A percentile compares a stretch with the other conserved stretches of the same genome.
Evolutionary conservation across 2,113 vertebrate species (phyloP).

Genomic region (Anguilla rostrata): DNA sequence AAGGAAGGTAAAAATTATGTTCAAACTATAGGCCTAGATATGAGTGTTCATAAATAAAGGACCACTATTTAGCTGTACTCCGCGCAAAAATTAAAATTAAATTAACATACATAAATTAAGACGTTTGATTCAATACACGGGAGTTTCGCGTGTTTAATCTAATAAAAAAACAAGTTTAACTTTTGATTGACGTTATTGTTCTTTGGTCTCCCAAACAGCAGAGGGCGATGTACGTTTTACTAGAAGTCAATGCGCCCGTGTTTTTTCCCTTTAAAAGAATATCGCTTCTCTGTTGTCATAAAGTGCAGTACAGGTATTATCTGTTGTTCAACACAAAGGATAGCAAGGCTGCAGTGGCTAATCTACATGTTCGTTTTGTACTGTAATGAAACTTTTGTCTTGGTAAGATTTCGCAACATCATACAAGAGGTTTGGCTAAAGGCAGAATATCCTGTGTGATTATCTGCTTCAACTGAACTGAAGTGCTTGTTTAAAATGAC

Average conservation of each 20-base stretch:
- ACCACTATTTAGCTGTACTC: too few species aligned
- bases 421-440: neutral
- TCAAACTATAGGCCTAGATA: too few species aligned
- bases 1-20: too few species aligned
- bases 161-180: neutral
- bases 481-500: neutral
- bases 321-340: constrained; percentile 22
- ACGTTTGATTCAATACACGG: too few species aligned
- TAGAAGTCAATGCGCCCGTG: neutral
- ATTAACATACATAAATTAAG: too few species aligned
- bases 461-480: neutral
- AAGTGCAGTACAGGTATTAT: neutral
- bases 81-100: too few species aligned
- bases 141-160: neutral
- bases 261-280: constrained; percentile 26
- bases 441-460: neutral
- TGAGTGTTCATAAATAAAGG: too few species aligned
- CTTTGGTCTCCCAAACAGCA: constrained; percentile 13
- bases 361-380: neutral
- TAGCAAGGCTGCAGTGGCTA: neutral
- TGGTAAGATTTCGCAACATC: neutral
- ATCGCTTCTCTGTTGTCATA: neutral
- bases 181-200: neutral
- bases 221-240: constrained; percentile 7
- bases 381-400: neutral